phyloP scores from a whole-genome alignment of 2,888 invertebrate genomes.

The Entomobrya proxima region DNA sequence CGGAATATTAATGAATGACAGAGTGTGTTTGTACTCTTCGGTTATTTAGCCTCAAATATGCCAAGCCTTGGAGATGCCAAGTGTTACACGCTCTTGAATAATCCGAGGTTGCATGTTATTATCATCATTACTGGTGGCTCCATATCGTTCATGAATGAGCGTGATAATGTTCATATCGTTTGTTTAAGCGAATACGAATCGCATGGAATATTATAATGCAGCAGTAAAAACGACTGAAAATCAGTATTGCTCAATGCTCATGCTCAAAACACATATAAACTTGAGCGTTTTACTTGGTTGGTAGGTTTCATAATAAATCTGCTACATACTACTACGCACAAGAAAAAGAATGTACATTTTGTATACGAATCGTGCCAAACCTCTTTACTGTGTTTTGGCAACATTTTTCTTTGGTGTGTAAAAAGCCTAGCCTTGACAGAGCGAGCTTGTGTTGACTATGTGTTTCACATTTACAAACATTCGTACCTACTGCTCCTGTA shows the following conservation, averaged over 20 bases:
- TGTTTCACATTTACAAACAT: not conserved
- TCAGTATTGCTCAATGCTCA: not conserved
- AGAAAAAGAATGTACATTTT: not conserved
- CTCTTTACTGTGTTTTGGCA: too few relatives aligned
- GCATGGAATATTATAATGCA: not conserved
- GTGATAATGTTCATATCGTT: not conserved
- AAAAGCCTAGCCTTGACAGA: slow-evolving; percentile 18
- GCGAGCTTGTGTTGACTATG: not conserved
- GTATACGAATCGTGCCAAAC: not conserved
- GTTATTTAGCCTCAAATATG: not conserved
- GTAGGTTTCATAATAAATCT: not conserved
- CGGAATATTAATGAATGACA: slow-evolving; percentile 28
- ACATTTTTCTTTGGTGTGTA: too few relatives aligned
- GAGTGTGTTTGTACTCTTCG: not conserved
- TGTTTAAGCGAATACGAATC: not conserved
- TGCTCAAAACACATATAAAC: too few relatives aligned
- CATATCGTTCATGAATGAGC: not conserved
- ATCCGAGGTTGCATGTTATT: not conserved
- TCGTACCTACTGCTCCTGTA: not conserved
- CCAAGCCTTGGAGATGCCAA: slow-evolving; percentile 37
- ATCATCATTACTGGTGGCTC: slow-evolving; percentile 4
- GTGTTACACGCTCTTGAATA: slow-evolving; percentile 36
- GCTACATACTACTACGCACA: too few relatives aligned
- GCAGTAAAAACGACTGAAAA: not conserved
- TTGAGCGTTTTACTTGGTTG: not conserved